Evolutionary conservation across 2,888 invertebrate species (phyloP).

Genomic region (Embidobia sp.): DNA sequence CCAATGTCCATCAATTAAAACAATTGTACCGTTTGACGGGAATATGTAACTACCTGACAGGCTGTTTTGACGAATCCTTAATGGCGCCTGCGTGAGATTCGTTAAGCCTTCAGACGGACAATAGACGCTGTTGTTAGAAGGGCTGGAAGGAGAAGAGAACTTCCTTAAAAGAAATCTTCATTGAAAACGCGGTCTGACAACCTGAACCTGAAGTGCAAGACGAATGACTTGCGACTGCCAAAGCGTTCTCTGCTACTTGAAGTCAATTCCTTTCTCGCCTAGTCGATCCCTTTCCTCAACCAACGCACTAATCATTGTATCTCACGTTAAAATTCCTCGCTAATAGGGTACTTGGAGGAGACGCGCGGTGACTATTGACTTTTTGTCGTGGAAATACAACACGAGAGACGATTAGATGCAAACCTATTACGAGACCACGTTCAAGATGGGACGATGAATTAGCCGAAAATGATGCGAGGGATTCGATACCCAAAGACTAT

Average conservation of each 20-base stretch:
- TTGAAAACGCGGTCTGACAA: slow-evolving; percentile 69
- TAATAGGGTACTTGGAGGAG: slow-evolving; percentile 73
- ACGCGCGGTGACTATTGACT: slow-evolving; percentile 64
- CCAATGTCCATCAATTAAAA: slow-evolving; percentile 54
- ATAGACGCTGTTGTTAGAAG: slow-evolving; percentile 75
- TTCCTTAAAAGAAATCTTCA: slow-evolving; percentile 72
- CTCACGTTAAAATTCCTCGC: slow-evolving; percentile 74
- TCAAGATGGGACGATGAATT: slow-evolving; percentile 47
- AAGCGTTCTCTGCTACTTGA: slow-evolving; percentile 72
- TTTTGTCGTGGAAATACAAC: slow-evolving; percentile 63
- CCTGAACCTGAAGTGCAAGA: slow-evolving; percentile 68
- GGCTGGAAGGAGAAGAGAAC: slow-evolving; percentile 69
- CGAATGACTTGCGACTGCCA: slow-evolving; percentile 76
- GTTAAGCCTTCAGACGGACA: slow-evolving; percentile 70
- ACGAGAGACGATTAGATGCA: slow-evolving; percentile 60
- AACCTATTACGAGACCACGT: slow-evolving; percentile 43
- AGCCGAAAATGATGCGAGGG: slow-evolving; percentile 33
- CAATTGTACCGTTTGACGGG: slow-evolving; percentile 18
- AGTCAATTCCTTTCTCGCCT: slow-evolving; percentile 68
- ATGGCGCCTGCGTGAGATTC: slow-evolving; percentile 70
- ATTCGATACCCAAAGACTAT: slow-evolving; percentile 12
- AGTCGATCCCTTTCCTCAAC: slow-evolving; percentile 50
- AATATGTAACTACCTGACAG: slow-evolving; percentile 66
- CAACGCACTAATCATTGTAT: slow-evolving; percentile 66
- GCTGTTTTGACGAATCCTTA: slow-evolving; percentile 72